Conservation (phyloP, 2,113 vertebrate genomes). For the Hiodon alosoides region DNA sequence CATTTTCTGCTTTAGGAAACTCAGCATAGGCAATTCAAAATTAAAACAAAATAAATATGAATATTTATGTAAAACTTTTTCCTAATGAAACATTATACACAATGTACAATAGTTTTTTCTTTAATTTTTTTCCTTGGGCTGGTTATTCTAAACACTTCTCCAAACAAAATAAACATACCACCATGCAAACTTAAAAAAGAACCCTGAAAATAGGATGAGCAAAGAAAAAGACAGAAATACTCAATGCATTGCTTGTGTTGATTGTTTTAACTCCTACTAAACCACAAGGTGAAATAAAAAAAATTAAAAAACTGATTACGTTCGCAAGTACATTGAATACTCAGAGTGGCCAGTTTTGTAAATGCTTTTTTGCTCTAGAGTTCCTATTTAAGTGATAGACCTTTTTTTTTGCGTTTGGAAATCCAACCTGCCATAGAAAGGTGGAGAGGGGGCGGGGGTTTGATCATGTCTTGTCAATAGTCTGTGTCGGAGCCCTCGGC, state of each 20-base stretch:
- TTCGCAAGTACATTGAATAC: slow-evolving; percentile 61
- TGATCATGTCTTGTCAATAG: slow-evolving; percentile 60
- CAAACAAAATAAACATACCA: slow-evolving; percentile 75
- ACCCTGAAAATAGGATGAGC: slow-evolving; percentile 62
- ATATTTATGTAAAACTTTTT: slow-evolving; percentile 92
- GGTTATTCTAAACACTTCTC: slow-evolving; percentile 73
- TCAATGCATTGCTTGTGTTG: slow-evolving; percentile 51
- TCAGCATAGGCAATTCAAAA: slow-evolving; percentile 81
- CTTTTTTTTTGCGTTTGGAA: slow-evolving; percentile 25
- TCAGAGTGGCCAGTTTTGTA: slow-evolving; percentile 63
- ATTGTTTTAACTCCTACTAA: slow-evolving; percentile 64
- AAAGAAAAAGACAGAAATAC: slow-evolving; percentile 44
- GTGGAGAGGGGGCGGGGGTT: slow-evolving; percentile 12
- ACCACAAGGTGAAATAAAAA: slow-evolving; percentile 78
- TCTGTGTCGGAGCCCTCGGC: slow-evolving; percentile 80
- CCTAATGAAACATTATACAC: slow-evolving; percentile 98
- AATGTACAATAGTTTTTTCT: slow-evolving; percentile 78
- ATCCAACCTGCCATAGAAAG: slow-evolving; percentile 40
- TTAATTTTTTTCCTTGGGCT: slow-evolving; percentile 51
- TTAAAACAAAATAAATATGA: slow-evolving; percentile 98
- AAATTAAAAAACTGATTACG: slow-evolving; percentile 63
- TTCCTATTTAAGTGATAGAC: slow-evolving; percentile 32
- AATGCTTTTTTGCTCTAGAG: slow-evolving; percentile 45
- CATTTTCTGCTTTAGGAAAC: slow-evolving; percentile 78
- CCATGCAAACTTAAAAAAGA: slow-evolving; percentile 81